Percentiles rank a stretch among this genome's conserved stretches.
phyloP scores from a whole-genome alignment of 1,140 invertebrate species.

The Drosophila punjabiensis region DNA sequence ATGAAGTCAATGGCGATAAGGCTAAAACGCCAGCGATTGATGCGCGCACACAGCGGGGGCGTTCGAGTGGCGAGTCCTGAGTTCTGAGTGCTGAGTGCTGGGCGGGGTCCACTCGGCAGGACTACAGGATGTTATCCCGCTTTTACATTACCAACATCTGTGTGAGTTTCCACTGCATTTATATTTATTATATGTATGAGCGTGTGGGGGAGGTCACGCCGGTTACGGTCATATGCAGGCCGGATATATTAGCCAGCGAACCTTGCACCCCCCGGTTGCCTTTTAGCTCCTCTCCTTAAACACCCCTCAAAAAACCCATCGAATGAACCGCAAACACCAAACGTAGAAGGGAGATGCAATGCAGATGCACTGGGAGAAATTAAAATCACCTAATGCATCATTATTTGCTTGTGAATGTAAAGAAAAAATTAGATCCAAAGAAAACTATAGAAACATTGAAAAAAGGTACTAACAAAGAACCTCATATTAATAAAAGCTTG shows the following conservation, averaged over 20 bases:
- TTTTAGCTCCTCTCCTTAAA: constrained; percentile 14
- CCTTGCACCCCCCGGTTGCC: constrained; percentile 22
- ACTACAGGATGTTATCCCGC: constrained; percentile 51
- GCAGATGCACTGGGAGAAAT: constrained; percentile 25
- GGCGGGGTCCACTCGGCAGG: constrained; percentile 17
- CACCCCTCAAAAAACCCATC: constrained; percentile 24
- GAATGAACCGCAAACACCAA: constrained; percentile 75
- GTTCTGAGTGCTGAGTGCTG: not conserved
- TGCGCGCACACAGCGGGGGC: constrained; percentile 42
- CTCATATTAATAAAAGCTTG: no score
- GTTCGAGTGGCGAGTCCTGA: constrained; percentile 15
- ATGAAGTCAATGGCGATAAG: constrained; percentile 83
- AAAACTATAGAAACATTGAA: not conserved
- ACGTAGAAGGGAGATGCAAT: constrained; percentile 34
- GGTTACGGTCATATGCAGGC: constrained; percentile 65
- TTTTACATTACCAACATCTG: constrained; percentile 78
- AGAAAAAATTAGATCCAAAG: no score
- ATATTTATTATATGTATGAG: constrained; percentile 71
- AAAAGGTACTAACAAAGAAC: not conserved
- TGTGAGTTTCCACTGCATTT: constrained; percentile 78
- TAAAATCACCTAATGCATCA: no score
- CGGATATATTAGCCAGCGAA: constrained; percentile 78
- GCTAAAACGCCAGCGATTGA: constrained; percentile 73
- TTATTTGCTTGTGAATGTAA: not conserved
- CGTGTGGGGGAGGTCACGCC: constrained; percentile 26